These are phyloP conservation scores for Lasioglossum marginatum DNA, from an alignment of 2,888 invertebrate genomes.

Conservation along the genomic window DNA sequence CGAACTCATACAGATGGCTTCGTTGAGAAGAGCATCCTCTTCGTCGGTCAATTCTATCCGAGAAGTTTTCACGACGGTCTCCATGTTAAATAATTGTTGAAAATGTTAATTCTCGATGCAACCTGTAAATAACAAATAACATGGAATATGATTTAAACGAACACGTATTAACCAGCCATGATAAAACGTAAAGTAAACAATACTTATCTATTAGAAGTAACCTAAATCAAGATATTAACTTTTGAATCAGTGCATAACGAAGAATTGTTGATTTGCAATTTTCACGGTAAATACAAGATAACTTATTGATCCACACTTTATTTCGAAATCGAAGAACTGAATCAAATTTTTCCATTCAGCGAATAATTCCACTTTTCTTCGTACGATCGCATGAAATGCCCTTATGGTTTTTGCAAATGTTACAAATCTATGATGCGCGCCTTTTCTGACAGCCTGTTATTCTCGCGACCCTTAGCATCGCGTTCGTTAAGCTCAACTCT, in stretches of 20 bases:
- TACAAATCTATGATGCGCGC: conserved; percentile 48
- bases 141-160: neutral
- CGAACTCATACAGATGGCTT: conserved; percentile 67
- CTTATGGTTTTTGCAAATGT: conserved; percentile 16
- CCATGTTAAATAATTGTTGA: conserved; percentile 41
- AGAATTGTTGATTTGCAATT: neutral
- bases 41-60: conserved; percentile 54
- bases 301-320: neutral
- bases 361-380: conserved; percentile 16
- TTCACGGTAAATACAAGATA: neutral
- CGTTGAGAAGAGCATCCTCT: conserved; percentile 73
- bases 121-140: conserved; percentile 14
- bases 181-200: neutral
- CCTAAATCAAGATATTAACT: conserved; percentile 36
- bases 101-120: neutral
- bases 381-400: neutral
- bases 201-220: conserved; percentile 39
- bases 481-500: neutral
- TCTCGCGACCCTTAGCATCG: neutral
- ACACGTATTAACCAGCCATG: neutral
- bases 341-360: neutral
- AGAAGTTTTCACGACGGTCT: conserved; percentile 9
- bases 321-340: neutral
- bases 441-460: conserved; percentile 37
- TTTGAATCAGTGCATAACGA: conserved; percentile 12